Evolutionary conservation across 2,113 vertebrate species (phyloP), one percentile per base, ranked within the genome.

Genomic region (Pseudorhombus dupliciocellatus): DNA sequence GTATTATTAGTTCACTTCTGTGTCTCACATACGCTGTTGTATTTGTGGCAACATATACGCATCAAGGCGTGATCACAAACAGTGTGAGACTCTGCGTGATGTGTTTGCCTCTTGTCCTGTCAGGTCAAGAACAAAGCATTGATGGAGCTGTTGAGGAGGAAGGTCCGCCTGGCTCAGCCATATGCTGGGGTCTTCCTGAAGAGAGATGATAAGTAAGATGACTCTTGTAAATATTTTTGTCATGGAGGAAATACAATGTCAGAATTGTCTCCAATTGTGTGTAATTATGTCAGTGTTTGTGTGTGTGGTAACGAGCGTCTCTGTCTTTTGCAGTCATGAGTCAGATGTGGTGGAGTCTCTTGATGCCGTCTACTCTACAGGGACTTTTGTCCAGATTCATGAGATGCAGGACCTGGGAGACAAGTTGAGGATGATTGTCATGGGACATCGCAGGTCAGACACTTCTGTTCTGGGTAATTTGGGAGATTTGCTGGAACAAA

Each of bases 341-440:
- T 95, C 95, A 0, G 98, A 99, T 4, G 95, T 97, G 65, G 96
- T 99, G 46, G 95, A 96, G 71, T 96, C 90, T 87, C 91, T 99
- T 58, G 94, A 97, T 1, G 94, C 95, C n/a, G 75, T 99, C 79
- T 97, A 99, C 83, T 90, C 93, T 77, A 97, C 95, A 0, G 98
- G 98, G 34, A 99, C 97, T 0, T 99, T 99, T 22, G 97, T 99
- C 8, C 98, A 99, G 92, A 99, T 99, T 66, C 98, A 99, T 4
- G 98, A 99, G 81, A 98, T 99, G 97, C 97, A 99, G 91, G 98
- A 99, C 89, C 94, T 99, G 0, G 97, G 97, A 1, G 97, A 99
- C 91, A 97, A 97, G 84, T 78, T 99, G 66, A 95, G 97, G 1
- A 99, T 99, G 97, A 99, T 99, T 0, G 96, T 99, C 71, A 99